phyloP scores from a whole-genome alignment of 2,113 vertebrate species.

The Colossoma macropomum region DNA sequence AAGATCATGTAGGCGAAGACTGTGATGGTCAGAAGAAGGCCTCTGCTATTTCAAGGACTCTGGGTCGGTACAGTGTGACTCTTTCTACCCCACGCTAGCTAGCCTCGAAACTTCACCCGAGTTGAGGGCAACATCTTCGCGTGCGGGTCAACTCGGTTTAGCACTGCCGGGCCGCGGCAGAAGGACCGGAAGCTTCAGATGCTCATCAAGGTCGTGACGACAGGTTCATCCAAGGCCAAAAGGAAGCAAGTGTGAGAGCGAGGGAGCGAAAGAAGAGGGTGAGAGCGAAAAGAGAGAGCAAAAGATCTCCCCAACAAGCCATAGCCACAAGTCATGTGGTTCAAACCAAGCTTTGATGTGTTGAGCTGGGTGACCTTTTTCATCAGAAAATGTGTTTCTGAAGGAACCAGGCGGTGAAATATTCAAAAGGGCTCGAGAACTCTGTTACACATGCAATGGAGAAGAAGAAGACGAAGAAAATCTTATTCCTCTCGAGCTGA shows the following conservation, averaged over 20 bases:
- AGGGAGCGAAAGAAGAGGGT: neutral
- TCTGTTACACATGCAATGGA: conserved; percentile 62
- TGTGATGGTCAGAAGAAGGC: neutral
- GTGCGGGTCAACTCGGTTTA: neutral
- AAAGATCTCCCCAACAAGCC: conserved; percentile 14
- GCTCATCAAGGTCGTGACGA: neutral
- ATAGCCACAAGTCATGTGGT: neutral
- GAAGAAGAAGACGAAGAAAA: neutral
- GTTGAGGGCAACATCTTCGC: neutral
- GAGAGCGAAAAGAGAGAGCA: neutral
- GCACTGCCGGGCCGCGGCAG: neutral
- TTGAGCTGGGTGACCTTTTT: conserved; percentile 33
- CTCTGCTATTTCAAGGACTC: too few relatives aligned
- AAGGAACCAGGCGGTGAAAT: conserved; percentile 74
- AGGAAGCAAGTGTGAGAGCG: neutral
- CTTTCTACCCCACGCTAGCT: neutral
- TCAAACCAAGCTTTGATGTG: conserved; percentile 30
- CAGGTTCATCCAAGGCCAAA: conserved; percentile 15
- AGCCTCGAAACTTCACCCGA: neutral
- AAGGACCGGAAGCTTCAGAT: neutral
- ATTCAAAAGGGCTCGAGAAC: conserved; percentile 73
- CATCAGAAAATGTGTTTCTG: conserved; percentile 68
- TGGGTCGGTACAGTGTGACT: neutral
- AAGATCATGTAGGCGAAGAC: neutral
- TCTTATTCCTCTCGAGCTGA: conserved; percentile 7